Percentiles rank a stretch among this genome's conserved stretches.
Conservation (phyloP, 2,113 vertebrate species). For the Phaethornis superciliosus region DNA sequence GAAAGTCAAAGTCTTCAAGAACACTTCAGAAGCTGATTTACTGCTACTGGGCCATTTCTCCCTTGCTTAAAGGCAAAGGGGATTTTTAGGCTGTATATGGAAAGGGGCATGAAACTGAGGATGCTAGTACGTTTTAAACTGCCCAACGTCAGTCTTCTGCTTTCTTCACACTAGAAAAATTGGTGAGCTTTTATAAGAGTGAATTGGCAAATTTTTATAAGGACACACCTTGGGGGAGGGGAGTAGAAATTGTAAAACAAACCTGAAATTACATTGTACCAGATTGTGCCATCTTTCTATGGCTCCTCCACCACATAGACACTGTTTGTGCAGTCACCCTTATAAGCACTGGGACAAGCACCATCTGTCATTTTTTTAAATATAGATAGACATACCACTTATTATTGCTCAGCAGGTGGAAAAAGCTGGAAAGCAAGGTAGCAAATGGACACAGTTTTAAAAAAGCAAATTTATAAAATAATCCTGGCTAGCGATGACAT, state of each 20-base stretch:
- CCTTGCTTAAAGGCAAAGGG: not conserved
- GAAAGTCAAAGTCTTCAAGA: slow-evolving; percentile 60
- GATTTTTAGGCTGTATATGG: not conserved
- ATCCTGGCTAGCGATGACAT: not conserved
- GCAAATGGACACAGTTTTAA: not conserved
- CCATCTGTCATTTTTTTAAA: slow-evolving; percentile 51
- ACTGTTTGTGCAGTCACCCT: not conserved
- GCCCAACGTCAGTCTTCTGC: not conserved
- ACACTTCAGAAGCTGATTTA: slow-evolving; percentile 29
- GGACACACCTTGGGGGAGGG: not conserved
- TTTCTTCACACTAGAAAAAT: not conserved
- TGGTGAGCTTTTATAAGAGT: not conserved
- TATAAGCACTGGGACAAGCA: slow-evolving; percentile 16
- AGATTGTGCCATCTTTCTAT: not conserved
- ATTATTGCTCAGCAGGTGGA: not conserved
- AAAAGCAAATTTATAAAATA: not conserved
- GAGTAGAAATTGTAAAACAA: not conserved
- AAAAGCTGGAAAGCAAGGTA: not conserved
- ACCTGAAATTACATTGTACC: not conserved
- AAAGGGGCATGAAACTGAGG: not conserved
- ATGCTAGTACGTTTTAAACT: not conserved
- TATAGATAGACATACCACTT: not conserved
- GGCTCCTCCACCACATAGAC: not conserved
- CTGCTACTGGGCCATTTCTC: not conserved
- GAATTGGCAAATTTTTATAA: not conserved